phyloP scores from a whole-genome alignment of 2,797 vertebrate genomes.

The Hydrophis major region DNA sequence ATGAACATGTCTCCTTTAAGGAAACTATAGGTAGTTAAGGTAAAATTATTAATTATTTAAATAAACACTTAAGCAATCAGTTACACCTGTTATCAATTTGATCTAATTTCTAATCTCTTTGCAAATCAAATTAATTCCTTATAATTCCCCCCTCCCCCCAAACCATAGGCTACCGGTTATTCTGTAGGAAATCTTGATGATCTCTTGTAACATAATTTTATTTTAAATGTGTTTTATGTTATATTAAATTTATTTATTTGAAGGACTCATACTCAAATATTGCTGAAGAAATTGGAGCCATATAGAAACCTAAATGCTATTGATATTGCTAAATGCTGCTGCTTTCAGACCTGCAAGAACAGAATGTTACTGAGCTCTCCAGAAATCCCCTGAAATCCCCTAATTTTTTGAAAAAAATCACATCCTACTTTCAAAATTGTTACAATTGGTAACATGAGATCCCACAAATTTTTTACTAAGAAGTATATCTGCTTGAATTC shows the following conservation, averaged over 20 bases:
- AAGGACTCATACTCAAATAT: background rate
- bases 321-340: background rate
- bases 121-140: background rate
- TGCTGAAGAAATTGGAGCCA: background rate
- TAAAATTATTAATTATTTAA: background rate
- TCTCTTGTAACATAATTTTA: background rate
- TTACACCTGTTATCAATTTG: background rate
- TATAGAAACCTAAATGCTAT: background rate
- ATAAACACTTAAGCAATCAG: background rate
- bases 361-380: background rate
- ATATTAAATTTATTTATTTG: background rate
- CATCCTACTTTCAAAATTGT: background rate
- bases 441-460: background rate
- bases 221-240: background rate
- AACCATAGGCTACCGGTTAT: background rate
- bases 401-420: background rate
- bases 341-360: background rate
- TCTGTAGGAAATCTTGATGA: background rate
- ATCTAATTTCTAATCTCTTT: background rate
- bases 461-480: background rate
- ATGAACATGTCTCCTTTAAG: slow-evolving; percentile 99
- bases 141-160: background rate
- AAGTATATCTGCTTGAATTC: background rate
- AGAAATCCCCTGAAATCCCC: background rate
- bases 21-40: slow-evolving; percentile 79